Evolutionary conservation across 2,797 vertebrate genomes (phyloP).

Genomic region (Rhincodon typus): DNA sequence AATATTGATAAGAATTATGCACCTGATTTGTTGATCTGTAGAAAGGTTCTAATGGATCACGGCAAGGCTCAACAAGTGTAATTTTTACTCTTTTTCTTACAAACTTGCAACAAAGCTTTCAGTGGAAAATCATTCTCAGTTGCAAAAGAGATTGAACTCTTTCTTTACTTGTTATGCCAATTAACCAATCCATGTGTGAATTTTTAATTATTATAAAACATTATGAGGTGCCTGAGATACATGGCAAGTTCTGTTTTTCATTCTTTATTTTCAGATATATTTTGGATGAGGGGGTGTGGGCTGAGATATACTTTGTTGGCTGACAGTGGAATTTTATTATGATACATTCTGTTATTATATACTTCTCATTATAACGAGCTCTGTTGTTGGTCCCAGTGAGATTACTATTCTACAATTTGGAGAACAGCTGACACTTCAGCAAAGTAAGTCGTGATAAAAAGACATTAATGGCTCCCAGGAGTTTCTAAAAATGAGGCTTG

Average conservation of each 20-base stretch:
- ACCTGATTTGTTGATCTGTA: neutral
- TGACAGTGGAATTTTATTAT: neutral
- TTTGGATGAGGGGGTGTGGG: too few species aligned
- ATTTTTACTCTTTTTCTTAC: neutral
- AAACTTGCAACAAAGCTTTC: neutral
- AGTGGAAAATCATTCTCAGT: neutral
- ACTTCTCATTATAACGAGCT: neutral
- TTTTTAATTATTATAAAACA: neutral
- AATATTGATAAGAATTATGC: neutral
- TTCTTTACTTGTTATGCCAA: neutral
- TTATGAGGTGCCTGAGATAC: neutral
- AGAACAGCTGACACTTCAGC: neutral
- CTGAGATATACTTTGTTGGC: neutral
- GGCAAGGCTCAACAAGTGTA: neutral
- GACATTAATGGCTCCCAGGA: neutral
- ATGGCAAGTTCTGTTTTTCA: neutral
- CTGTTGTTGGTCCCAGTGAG: neutral
- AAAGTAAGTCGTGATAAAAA: neutral
- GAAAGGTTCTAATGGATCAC: neutral
- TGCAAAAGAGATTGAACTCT: neutral
- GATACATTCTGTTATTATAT: neutral
- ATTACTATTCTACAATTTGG: neutral
- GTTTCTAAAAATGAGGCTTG: constrained; percentile 6
- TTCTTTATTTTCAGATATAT: neutral
- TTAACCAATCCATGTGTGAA: neutral